Percentiles rank a stretch among this genome's conserved stretches.
Evolutionary conservation across 2,113 vertebrate species (phyloP).

Genomic region (Mormoops blainvillei): DNA sequence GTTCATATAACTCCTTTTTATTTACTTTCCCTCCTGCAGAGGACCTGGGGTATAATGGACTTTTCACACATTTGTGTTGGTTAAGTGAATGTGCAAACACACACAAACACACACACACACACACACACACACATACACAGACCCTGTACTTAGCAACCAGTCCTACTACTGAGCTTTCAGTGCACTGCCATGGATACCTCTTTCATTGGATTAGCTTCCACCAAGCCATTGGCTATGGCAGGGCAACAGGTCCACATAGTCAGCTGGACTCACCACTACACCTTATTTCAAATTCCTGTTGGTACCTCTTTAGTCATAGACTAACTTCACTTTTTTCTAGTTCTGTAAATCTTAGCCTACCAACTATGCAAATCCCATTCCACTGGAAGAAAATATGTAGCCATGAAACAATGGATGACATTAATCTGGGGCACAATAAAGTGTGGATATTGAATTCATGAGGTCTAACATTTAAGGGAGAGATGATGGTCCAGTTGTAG

Average conservation of each 20-base stretch:
- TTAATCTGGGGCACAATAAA: background rate
- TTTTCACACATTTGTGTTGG: background rate
- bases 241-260: background rate
- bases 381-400: background rate
- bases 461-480: background rate
- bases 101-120: background rate
- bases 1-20: background rate
- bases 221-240: too few species aligned
- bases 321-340: background rate
- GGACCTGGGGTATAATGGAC: background rate
- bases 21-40: background rate
- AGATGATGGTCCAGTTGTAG: background rate
- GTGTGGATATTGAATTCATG: background rate
- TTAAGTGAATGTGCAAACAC: background rate
- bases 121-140: background rate
- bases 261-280: background rate
- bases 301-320: background rate
- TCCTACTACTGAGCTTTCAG: background rate
- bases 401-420: background rate
- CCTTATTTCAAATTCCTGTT: background rate
- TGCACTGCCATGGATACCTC: background rate
- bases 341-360: background rate
- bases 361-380: background rate
- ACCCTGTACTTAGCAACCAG: background rate
- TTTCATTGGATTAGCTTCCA: background rate